Percentiles rank a stretch among this genome's conserved stretches.
These are phyloP conservation scores for Brachionus koreanus DNA, from an alignment of 1,140 invertebrate genomes.

Conservation along the genomic window DNA sequence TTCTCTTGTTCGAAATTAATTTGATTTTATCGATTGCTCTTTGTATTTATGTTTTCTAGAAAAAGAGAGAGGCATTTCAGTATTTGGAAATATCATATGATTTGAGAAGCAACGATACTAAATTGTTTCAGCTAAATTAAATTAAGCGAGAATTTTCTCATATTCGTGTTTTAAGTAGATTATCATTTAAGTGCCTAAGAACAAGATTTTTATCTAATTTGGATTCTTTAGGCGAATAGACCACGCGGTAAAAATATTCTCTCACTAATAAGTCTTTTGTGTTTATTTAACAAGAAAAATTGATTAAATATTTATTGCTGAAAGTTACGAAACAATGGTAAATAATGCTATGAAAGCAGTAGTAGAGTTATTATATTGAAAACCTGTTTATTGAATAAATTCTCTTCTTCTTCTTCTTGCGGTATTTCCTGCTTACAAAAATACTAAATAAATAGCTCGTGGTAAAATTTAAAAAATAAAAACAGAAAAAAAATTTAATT, in stretches of 20 bases:
- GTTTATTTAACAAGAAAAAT: background rate
- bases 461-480: background rate
- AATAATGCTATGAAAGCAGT: background rate
- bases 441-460: background rate
- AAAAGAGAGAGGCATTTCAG: background rate
- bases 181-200: background rate
- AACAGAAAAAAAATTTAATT: background rate
- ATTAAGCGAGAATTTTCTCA: conserved; percentile 1
- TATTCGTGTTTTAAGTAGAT: conserved; percentile 2
- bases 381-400: background rate
- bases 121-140: conserved; percentile 11
- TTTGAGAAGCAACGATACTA: background rate
- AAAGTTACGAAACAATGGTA: background rate
- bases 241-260: background rate
- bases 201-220: background rate
- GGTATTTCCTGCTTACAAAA: background rate
- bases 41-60: background rate
- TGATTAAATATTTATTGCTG: background rate
- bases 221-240: background rate
- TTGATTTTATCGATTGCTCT: conserved; percentile 3
- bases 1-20: conserved; percentile 7
- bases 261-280: background rate
- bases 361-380: background rate
- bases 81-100: conserved; percentile 14
- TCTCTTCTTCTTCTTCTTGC: background rate